phyloP scores from a whole-genome alignment of 1,140 invertebrate species.

The Pomacea maculata region DNA sequence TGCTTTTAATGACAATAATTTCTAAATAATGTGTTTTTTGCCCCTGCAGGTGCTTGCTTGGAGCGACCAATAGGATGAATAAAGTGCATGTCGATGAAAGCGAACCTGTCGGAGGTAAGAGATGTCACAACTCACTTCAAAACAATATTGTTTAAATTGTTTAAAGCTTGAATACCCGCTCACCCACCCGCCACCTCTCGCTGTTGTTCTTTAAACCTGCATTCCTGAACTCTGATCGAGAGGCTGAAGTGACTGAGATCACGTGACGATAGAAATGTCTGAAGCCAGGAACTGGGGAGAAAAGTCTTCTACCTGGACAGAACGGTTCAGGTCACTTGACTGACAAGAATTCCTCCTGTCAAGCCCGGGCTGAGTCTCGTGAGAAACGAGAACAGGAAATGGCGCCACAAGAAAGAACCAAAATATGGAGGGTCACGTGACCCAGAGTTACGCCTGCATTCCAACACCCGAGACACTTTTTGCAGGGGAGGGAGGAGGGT shows the following conservation, averaged over 20 bases:
- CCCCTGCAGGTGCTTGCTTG: conserved; percentile 38
- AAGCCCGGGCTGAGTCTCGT: background rate
- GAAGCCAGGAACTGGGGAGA: no score
- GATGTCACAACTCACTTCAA: background rate
- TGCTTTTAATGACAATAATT: background rate
- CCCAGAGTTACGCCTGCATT: background rate
- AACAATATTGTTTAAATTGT: background rate
- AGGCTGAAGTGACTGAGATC: no score
- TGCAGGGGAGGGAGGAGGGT: no score
- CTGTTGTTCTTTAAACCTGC: no score
- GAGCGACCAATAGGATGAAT: conserved; percentile 35
- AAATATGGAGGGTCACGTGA: background rate
- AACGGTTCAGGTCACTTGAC: background rate
- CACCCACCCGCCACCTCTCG: no score
- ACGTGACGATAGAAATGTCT: no score
- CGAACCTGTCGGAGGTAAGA: conserved; percentile 42
- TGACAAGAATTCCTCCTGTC: background rate
- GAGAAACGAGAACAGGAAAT: background rate
- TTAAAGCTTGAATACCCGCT: no score
- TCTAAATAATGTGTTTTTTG: background rate
- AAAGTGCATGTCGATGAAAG: conserved; percentile 48
- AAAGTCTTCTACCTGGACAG: no score
- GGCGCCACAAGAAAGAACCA: background rate
- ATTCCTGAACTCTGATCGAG: no score
- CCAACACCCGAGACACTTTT: no score